Percentiles rank a stretch among this genome's conserved stretches.
Conservation (phyloP, 2,113 vertebrate genomes). For the Erinaceus europaeus region DNA sequence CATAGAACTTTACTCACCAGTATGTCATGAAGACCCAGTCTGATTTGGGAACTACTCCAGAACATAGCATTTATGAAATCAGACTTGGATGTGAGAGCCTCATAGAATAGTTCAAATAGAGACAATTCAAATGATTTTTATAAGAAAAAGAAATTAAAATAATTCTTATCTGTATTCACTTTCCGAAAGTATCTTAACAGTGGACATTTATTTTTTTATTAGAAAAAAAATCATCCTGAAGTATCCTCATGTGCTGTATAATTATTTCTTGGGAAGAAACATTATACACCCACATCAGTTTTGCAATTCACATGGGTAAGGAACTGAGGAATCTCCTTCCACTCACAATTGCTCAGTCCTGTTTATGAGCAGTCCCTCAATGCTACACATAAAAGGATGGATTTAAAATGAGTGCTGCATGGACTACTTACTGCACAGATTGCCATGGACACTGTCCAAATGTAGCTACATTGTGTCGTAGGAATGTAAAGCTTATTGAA, state of each 20-base stretch:
- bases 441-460: constrained; percentile 39
- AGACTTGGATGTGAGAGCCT: not conserved
- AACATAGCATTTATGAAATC: not conserved
- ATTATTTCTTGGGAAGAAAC: constrained; percentile 34
- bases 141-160: not conserved
- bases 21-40: not conserved
- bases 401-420: not conserved
- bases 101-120: not conserved
- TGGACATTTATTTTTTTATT: not conserved
- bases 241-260: not conserved
- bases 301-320: not conserved
- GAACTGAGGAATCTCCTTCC: not conserved
- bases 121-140: not conserved
- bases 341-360: constrained; percentile 17
- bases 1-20: not conserved
- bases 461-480: not conserved
- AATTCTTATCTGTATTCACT: not conserved
- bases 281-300: not conserved
- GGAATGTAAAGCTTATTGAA: not conserved
- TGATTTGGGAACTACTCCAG: not conserved
- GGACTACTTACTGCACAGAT: constrained; percentile 2
- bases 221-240: constrained; percentile 30
- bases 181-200: constrained; percentile 33
- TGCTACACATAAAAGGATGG: not conserved
- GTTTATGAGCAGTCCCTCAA: constrained; percentile 24